Base-by-base conservation (phyloP, 2,113 vertebrate genomes). In the Mustela lutreola region DNA sequence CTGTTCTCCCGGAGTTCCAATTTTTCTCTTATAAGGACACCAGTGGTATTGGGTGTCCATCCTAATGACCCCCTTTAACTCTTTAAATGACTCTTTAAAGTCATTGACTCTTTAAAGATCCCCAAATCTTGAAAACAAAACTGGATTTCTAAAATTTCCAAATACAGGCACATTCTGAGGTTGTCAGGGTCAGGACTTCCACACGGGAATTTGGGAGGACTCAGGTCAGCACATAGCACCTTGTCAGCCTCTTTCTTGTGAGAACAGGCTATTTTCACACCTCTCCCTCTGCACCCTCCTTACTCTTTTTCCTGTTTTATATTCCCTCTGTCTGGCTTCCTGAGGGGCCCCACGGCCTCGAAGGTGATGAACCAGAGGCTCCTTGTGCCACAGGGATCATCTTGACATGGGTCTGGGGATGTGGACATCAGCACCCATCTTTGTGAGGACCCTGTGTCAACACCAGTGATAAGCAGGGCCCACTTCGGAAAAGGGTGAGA, bases 321-420 rank as follows among this genome's bases (percentile, higher is more conserved):
- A n/a, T 24, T 65, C 19, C n/a, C 4, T 0, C 60, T 62, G 28
- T 12, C 60, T 3, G 11, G 36, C 63, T 60, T 95, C 70, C 18
- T 31, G 19, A 78, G 39, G 36, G 26, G 28, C 50, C 6, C 2
- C 0, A 21, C 0, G 39, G 62, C n/a, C 56, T 48, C 6, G 33
- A 19, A 93, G 73, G 0, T 87, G 73, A 91, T 92, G 94, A 94
- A 85, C 36, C 26, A 24, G 95, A 97, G 96, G 76, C 93, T 97
- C 91, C 97, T 91, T 95, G 70, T 78, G 93, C 62, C 70, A 78
- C 82, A 73, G 83, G 31, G 91, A 75, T 97, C 94, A 96, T n/a
- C 36, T 31, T 36, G 97, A 71, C 62, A 65, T 93, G 94, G 82
- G 90, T 81, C 84, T 94, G 76, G 58, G 45, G 96, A 97, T 94